Evolutionary conservation across 2,888 invertebrate species (phyloP), one percentile per base, ranked within the genome.

Genomic region (Auanema freiburgensis): DNA sequence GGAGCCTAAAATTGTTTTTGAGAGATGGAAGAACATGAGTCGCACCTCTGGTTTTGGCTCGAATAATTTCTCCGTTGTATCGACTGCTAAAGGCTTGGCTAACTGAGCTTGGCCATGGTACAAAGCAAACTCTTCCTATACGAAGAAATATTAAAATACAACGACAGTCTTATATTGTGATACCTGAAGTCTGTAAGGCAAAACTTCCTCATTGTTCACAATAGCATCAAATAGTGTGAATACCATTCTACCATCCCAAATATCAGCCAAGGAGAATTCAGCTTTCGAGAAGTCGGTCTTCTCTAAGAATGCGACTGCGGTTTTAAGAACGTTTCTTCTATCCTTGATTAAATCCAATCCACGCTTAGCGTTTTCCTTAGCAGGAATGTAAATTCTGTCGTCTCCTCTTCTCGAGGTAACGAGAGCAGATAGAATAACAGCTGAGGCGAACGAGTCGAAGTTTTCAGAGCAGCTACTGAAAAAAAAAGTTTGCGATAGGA

Each of bases 171-270:
- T 33, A 8, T 33, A 8, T 33, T 33, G 3, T 5, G 33, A 18
- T 46, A 46, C 46, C 46, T 81, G 81, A 2, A 81, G 63, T 18
- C 82, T 69, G 50, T 74, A 78, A 12, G 80, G 79, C 12, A 81
- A 72, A n/a, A 80, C 72, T 6, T 67, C 11, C 24, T 72, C 71
- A 41, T 73, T 73, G 51, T 69, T 68, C 2, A 46, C 41, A 16
- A 77, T 65, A 52, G 67, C 66, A 43, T 77, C 77, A 43, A 71
- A 79, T 25, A 82, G 71, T 3, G 70, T 63, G 50, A 74, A 65
- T 16, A 82, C 69, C 75, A 83, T 74, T 12, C 81, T 72, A 2
- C 82, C 82, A 57, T 82, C 82, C 80, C 81, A 83, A 42, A 83
- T 54, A 59, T 82, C 82, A 10, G 59, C 63, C 41, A 81, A 50